Percentiles rank a stretch among this genome's conserved stretches.
Conservation (phyloP, 2,113 vertebrate genomes). For the Mustela nigripes region DNA sequence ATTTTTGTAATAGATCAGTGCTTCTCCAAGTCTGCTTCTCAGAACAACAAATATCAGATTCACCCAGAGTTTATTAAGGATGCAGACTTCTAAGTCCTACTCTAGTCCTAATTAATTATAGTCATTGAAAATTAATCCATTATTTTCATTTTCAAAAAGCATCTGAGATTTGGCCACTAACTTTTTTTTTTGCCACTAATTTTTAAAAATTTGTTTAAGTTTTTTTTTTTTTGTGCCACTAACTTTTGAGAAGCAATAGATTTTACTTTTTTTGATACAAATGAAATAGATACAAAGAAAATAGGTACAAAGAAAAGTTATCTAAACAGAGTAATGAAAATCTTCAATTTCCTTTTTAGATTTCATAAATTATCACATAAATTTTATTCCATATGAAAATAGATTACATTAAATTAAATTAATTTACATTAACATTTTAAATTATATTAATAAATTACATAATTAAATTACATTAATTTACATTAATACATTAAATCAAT, state of each 20-base stretch:
- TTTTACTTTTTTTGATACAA: neutral
- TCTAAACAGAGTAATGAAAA: neutral
- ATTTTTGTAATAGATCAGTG: neutral
- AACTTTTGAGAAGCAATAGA: neutral
- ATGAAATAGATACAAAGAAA: neutral
- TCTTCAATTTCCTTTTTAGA: neutral
- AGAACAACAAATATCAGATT: neutral
- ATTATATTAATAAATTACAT: no score
- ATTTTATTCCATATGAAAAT: neutral
- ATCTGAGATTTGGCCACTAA: neutral
- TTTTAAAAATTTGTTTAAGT: no score
- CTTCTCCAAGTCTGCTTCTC: neutral
- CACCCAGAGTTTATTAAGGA: neutral
- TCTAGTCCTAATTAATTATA: neutral
- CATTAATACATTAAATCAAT: neutral
- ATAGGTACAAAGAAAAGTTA: neutral
- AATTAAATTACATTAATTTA: no score
- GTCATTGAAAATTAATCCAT: neutral
- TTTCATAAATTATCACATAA: neutral
- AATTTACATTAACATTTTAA: no score
- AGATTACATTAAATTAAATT: neutral
- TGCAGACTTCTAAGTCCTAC: neutral
- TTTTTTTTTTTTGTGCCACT: neutral
- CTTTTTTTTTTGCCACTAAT: neutral
- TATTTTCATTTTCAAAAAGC: constrained; percentile 15